Base-by-base conservation (phyloP, 1,140 invertebrate species). In the Zaprionus inermis region DNA sequence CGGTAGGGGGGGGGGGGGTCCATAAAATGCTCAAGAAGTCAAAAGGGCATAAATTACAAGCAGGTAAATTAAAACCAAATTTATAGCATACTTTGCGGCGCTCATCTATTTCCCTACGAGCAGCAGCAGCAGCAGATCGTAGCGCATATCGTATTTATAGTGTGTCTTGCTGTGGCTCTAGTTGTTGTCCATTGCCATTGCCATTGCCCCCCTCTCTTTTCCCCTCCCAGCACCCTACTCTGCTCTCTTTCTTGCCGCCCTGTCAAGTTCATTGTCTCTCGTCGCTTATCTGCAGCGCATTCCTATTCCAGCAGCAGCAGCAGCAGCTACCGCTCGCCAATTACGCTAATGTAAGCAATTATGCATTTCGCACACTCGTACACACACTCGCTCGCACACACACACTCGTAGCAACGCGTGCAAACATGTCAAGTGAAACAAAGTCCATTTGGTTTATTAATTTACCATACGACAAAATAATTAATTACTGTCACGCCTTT, bases 401-500 rank as follows among this genome's bases (percentile, higher is more conserved):
- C 36, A 58, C 16, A 24, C 56, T 46, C n/a, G 49, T 69, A 65
- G 71, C 41, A 56, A 71, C 66, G 79, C 70, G 79, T 79, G 83
- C 83, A 89, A 89, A 85, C 80, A 84, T 89, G 84, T 89, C 84
- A 89, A 90, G 85, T 89, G 78, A 89, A 89, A 89, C 84, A 89
- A 89, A 89, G 84, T 89, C 90, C 90, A 91, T 91, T 91, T 88
- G 78, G 90, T 88, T 86, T 91, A 91, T 91, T 91, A 91, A 91
- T 91, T 91, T 91, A 91, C 85, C 90, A 91, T 91, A 91, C 85
- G 84, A 90, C 90, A 90, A 90, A 90, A 90, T 91, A 91, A 91
- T 91, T 91, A 91, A 91, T 91, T 91, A 91, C 90, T 90, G 90
- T 91, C 90, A 90, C 90, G 90, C 90, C 90, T 91, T 88, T 82